Evolutionary conservation across 2,113 vertebrate genomes (phyloP).

Genomic region (Danio rerio): GRCz12tu NC_133193.1:53488501-53489000

Average conservation of each 20-base stretch:
- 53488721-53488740: slow-evolving; percentile 25
- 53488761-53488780: neutral
- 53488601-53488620: slow-evolving; percentile 45
- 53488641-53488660: slow-evolving; percentile 45
- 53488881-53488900: too few species aligned
- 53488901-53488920: too few species aligned
- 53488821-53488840: neutral
- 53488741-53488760: slow-evolving; percentile 22
- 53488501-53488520: neutral
- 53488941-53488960: too few species aligned
- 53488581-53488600: slow-evolving; percentile 58
- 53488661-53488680: slow-evolving; percentile 36
- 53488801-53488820: neutral
- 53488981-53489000: too few species aligned
- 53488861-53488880: neutral
- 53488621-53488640: slow-evolving; percentile 54
- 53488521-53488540: slow-evolving; percentile 17
- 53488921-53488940: too few species aligned
- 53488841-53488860: neutral
- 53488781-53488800: neutral
- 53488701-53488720: slow-evolving; percentile 5
- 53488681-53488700: slow-evolving; percentile 19
- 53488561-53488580: slow-evolving; percentile 51
- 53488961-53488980: too few species aligned
- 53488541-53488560: neutral